Percentiles rank a stretch among this genome's conserved stretches.
These are phyloP conservation scores for Trileptium ribeirensis DNA, from an alignment of 2,888 invertebrate genomes.

Conservation along the genomic window DNA sequence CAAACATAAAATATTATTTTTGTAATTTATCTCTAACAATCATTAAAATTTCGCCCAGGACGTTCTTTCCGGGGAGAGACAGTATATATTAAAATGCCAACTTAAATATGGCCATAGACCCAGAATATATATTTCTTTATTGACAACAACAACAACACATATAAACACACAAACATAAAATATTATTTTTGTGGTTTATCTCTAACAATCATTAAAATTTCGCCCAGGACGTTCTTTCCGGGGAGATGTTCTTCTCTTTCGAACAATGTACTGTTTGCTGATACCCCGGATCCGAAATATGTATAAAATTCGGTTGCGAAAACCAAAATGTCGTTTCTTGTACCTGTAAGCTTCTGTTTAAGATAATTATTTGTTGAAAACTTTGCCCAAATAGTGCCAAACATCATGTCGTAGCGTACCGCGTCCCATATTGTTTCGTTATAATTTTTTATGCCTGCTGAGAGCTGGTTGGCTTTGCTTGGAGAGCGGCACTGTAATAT, in stretches of 20 bases:
- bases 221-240: not conserved
- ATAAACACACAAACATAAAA: no score
- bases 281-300: not conserved
- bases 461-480: not conserved
- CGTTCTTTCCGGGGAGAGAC: no score
- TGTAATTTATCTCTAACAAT: no score
- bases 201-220: not conserved
- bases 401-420: not conserved
- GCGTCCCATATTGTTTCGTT: not conserved
- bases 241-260: not conserved
- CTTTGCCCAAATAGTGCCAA: not conserved
- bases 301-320: not conserved
- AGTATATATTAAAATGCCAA: no score
- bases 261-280: no score
- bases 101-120: no score
- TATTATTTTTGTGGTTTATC: not conserved
- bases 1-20: no score
- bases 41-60: no score
- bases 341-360: not conserved
- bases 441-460: not conserved
- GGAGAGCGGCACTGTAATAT: not conserved
- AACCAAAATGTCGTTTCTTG: not conserved
- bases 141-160: no score
- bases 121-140: no score
- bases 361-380: not conserved